These are phyloP conservation scores for Coregonus suidteri DNA, from an alignment of 2,797 vertebrate species.

Conservation along the genomic window DNA sequence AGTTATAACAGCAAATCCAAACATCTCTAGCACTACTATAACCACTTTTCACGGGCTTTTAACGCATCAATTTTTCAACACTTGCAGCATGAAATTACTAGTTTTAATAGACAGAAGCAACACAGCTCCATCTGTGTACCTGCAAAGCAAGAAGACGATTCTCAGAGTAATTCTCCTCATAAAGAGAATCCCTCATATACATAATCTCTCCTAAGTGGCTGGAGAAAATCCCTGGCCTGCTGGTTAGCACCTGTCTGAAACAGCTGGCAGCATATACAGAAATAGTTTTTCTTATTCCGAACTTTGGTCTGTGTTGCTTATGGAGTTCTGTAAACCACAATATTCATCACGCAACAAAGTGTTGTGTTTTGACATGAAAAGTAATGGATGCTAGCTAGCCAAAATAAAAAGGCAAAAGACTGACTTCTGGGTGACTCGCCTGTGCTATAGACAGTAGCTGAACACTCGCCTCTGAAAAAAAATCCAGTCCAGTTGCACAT, in stretches of 20 bases:
- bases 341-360: slow-evolving; percentile 13
- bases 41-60: not conserved
- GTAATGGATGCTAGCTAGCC: not conserved
- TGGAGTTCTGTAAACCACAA: slow-evolving; percentile 33
- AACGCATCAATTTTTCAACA: not conserved
- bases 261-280: slow-evolving; percentile 19
- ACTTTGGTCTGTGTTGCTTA: not conserved
- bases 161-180: slow-evolving; percentile 16
- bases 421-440: slow-evolving; percentile 1
- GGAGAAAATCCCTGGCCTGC: slow-evolving; percentile 6
- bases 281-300: not conserved
- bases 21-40: not conserved
- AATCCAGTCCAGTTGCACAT: too few species aligned
- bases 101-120: not conserved
- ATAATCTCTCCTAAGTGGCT: slow-evolving; percentile 13
- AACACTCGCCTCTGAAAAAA: too few species aligned
- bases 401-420: not conserved
- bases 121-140: slow-evolving; percentile 8
- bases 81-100: not conserved
- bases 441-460: not conserved
- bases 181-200: slow-evolving; percentile 29
- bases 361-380: slow-evolving; percentile 12
- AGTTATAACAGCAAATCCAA: not conserved
- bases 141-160: not conserved
- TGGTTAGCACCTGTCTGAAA: slow-evolving; percentile 38